Percentiles rank a stretch among this genome's conserved stretches.
Conservation (phyloP, 1,140 invertebrate species). For the Lutraria rhynchaena region DNA sequence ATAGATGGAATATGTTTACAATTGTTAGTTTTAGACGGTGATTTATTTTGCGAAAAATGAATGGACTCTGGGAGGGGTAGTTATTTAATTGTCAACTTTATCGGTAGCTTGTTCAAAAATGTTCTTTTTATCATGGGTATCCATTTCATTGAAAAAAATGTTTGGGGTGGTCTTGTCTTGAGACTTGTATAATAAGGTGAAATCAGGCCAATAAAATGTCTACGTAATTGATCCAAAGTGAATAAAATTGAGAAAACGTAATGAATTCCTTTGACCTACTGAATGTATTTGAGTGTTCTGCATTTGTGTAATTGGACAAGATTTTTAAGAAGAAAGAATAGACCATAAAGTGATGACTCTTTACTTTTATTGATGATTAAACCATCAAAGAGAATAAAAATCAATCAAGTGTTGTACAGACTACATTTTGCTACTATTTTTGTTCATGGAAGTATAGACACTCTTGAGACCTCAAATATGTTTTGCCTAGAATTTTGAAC, state of each 20-base stretch:
- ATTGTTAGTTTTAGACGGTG: slow-evolving; percentile 24
- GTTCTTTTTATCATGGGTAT: slow-evolving; percentile 45
- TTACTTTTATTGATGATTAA: no score
- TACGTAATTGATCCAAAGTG: slow-evolving; percentile 31
- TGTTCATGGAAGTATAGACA: no score
- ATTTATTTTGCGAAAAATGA: slow-evolving; percentile 46
- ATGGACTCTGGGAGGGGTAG: slow-evolving; percentile 34
- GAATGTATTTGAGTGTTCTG: slow-evolving; percentile 11
- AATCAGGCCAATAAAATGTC: slow-evolving; percentile 57
- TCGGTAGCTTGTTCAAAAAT: slow-evolving; percentile 1
- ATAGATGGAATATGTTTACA: slow-evolving; percentile 42
- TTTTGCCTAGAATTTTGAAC: no score
- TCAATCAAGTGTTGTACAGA: no score
- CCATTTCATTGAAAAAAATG: slow-evolving; percentile 31
- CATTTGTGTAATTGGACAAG: slow-evolving; percentile 6
- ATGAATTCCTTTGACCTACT: slow-evolving; percentile 42
- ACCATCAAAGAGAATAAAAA: no score
- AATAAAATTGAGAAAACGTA: slow-evolving; percentile 32
- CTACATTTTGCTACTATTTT: no score
- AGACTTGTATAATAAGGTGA: slow-evolving; percentile 39
- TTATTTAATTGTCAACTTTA: slow-evolving; percentile 54
- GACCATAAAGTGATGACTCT: no score
- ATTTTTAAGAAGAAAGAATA: background rate
- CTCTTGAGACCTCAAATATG: no score
- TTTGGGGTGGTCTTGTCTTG: slow-evolving; percentile 49